Conservation (phyloP, 1,140 invertebrate species). For the Popillia japonica region DNA sequence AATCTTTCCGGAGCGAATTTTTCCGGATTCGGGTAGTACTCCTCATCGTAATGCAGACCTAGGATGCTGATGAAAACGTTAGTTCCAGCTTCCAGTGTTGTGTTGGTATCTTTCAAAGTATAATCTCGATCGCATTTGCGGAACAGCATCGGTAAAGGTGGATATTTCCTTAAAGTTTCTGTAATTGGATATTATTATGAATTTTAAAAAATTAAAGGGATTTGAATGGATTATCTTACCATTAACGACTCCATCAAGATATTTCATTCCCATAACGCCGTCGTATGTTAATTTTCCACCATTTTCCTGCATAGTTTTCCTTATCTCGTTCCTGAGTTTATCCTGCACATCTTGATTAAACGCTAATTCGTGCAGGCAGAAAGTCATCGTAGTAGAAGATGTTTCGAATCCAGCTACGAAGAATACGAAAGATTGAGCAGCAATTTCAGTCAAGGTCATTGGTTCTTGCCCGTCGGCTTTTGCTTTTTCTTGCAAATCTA, state of each 20-base stretch:
- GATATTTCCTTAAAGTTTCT: conserved; percentile 39
- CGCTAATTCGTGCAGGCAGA: conserved; percentile 62
- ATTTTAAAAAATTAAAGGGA: neutral
- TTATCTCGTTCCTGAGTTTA: conserved; percentile 61
- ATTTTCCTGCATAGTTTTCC: conserved; percentile 59
- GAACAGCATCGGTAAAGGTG: neutral
- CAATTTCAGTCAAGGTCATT: conserved; percentile 23
- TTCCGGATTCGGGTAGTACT: conserved; percentile 74
- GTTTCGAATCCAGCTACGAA: conserved; percentile 63
- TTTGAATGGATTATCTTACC: neutral
- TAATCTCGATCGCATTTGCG: conserved; percentile 64
- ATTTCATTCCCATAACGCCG: conserved; percentile 25
- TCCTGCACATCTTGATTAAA: conserved; percentile 60
- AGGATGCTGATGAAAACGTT: conserved; percentile 67
- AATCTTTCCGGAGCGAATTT: conserved; percentile 80
- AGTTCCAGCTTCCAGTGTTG: conserved; percentile 65
- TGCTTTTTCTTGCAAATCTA: conserved; percentile 56
- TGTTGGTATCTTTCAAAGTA: conserved; percentile 63
- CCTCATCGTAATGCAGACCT: conserved; percentile 69
- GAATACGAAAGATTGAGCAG: conserved; percentile 41
- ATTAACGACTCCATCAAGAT: conserved; percentile 4
- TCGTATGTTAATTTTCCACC: conserved; percentile 57
- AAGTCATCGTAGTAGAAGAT: conserved; percentile 60
- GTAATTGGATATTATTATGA: neutral
- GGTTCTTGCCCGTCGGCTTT: conserved; percentile 27